Evolutionary conservation across 2,888 invertebrate species (phyloP).

Genomic region (Autographa gamma): DNA sequence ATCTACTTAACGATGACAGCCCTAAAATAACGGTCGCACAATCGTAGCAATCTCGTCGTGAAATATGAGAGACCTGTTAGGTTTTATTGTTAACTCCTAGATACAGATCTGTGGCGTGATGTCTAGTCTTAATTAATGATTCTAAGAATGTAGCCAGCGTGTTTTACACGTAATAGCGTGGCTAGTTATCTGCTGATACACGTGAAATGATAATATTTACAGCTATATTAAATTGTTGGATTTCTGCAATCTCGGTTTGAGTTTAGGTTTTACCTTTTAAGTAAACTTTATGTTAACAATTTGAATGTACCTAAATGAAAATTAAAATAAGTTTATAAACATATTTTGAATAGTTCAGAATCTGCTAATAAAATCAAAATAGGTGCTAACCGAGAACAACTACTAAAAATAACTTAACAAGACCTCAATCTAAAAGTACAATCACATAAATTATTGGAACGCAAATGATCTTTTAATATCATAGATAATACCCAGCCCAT

Average conservation of each 20-base stretch:
- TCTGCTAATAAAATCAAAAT: too few species aligned
- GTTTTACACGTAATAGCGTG: conserved; percentile 34
- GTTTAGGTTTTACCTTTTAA: too few species aligned
- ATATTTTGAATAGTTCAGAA: too few species aligned
- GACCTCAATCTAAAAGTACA: background rate
- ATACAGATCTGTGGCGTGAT: conserved; percentile 72
- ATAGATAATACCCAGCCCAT: conserved; percentile 18
- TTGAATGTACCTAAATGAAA: too few species aligned
- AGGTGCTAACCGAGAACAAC: too few species aligned
- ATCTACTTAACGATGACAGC: conserved; percentile 35
- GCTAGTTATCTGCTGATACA: conserved; percentile 22
- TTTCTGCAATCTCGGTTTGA: background rate
- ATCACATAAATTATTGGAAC: background rate
- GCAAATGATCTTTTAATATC: conserved; percentile 23
- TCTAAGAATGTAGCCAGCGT: conserved; percentile 50
- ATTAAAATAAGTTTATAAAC: too few species aligned
- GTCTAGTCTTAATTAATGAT: conserved; percentile 74
- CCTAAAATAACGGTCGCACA: conserved; percentile 66
- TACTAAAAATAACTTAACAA: background rate
- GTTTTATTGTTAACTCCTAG: conserved; percentile 70
- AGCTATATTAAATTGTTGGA: background rate
- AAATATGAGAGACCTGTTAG: conserved; percentile 68
- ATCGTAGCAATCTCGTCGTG: conserved; percentile 61
- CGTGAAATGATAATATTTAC: background rate
- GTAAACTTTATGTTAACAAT: too few species aligned